Conservation (phyloP, 2,797 vertebrate genomes). For the Parauchenoglanis ngamensis region DNA sequence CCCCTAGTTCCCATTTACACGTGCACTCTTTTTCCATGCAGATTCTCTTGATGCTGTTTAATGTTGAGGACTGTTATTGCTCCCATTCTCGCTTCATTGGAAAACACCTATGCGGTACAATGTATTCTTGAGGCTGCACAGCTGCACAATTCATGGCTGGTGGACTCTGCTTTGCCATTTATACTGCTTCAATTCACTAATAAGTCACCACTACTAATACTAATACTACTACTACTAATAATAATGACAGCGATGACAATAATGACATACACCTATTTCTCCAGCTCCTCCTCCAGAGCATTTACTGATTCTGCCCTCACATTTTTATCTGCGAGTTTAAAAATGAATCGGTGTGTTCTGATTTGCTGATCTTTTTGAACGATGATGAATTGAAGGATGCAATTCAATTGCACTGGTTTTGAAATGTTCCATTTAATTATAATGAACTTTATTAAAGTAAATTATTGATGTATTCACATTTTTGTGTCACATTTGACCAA, state of each 20-base stretch:
- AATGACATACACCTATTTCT: neutral
- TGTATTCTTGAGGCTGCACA: constrained; percentile 41
- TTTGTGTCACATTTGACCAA: no score
- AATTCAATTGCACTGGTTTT: constrained; percentile 11
- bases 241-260: neutral
- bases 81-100: constrained; percentile 49
- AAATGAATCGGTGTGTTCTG: neutral
- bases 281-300: neutral
- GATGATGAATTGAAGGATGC: neutral
- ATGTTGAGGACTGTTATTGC: constrained; percentile 50
- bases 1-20: constrained; percentile 56
- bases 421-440: neutral
- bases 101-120: constrained; percentile 55
- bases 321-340: constrained; percentile 30
- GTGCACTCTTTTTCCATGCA: constrained; percentile 35
- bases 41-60: constrained; percentile 43
- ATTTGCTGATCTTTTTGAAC: neutral
- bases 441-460: no score
- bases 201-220: neutral
- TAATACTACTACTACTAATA: neutral
- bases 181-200: neutral
- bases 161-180: constrained; percentile 24
- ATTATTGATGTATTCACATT: no score
- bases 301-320: constrained; percentile 6
- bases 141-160: constrained; percentile 43